Conservation (phyloP, 2,888 invertebrate species). For the Drosophila meridiana region DNA sequence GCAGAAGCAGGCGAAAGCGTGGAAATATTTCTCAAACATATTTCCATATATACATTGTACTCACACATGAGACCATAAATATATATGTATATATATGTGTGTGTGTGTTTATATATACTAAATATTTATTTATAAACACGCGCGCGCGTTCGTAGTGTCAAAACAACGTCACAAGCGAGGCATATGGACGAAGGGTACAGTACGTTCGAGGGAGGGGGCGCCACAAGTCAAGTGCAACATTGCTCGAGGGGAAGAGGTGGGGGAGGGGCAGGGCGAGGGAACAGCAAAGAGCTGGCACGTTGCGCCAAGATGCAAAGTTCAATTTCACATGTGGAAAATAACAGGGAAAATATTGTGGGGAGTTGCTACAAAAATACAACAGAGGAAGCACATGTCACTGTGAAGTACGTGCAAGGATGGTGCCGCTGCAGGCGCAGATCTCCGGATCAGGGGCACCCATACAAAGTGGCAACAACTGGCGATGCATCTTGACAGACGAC, state of each 20-base stretch:
- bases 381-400: constrained; percentile 79
- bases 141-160: constrained; percentile 76
- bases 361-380: constrained; percentile 61
- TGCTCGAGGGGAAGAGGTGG: neutral
- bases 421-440: constrained; percentile 19
- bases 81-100: neutral
- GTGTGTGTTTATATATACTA: constrained; percentile 1
- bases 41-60: constrained; percentile 31
- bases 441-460: constrained; percentile 18
- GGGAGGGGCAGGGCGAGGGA: neutral
- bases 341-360: constrained; percentile 53
- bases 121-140: constrained; percentile 78
- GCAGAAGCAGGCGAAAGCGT: constrained; percentile 45
- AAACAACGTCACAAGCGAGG: constrained; percentile 73
- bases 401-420: constrained; percentile 55
- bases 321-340: constrained; percentile 80
- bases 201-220: constrained; percentile 23
- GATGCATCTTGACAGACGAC: constrained; percentile 67
- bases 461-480: constrained; percentile 60
- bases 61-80: constrained; percentile 1
- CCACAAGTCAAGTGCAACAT: constrained; percentile 79
- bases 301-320: constrained; percentile 79
- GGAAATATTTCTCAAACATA: constrained; percentile 68
- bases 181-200: constrained; percentile 2
- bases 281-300: constrained; percentile 57